Conservation (phyloP, 1,140 invertebrate species). For the Proales similis region DNA sequence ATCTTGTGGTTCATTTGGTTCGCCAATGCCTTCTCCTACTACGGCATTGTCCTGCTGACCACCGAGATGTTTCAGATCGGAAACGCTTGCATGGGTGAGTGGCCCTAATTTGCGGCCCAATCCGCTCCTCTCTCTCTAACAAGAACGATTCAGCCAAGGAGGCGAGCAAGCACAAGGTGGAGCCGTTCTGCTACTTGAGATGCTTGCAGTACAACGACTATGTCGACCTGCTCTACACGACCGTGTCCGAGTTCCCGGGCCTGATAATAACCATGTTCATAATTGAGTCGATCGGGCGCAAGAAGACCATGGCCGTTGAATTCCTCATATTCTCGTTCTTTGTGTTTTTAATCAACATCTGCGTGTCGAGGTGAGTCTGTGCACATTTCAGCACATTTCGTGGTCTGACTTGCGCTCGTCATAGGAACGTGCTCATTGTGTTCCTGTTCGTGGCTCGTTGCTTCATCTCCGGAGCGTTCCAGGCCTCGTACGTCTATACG, state of each 20-base stretch:
- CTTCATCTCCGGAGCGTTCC: slow-evolving; percentile 84
- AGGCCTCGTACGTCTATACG: slow-evolving; percentile 89
- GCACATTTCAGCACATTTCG: too few relatives aligned
- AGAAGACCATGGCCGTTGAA: slow-evolving; percentile 86
- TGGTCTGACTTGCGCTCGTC: neutral
- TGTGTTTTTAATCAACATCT: slow-evolving; percentile 70
- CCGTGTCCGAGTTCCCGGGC: slow-evolving; percentile 86
- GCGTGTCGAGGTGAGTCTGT: slow-evolving; percentile 63
- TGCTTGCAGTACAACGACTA: slow-evolving; percentile 77
- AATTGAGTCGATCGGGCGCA: slow-evolving; percentile 80
- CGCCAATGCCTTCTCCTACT: slow-evolving; percentile 88
- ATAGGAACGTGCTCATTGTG: slow-evolving; percentile 19
- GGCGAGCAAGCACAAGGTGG: slow-evolving; percentile 38
- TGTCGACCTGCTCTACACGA: slow-evolving; percentile 85
- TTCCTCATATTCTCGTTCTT: slow-evolving; percentile 76
- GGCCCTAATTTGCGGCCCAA: neutral
- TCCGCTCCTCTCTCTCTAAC: slow-evolving; percentile 1
- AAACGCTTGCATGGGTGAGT: slow-evolving; percentile 55
- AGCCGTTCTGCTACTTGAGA: slow-evolving; percentile 61
- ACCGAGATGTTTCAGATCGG: slow-evolving; percentile 76
- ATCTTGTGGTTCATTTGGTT: slow-evolving; percentile 61
- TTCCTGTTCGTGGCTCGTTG: slow-evolving; percentile 61
- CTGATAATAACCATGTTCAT: slow-evolving; percentile 83
- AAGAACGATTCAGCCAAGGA: slow-evolving; percentile 35
- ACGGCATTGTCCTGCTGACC: slow-evolving; percentile 86